These are phyloP conservation scores for Phyllostomus hastatus DNA, from an alignment of 2,113 vertebrate genomes.

Conservation along the genomic window DNA sequence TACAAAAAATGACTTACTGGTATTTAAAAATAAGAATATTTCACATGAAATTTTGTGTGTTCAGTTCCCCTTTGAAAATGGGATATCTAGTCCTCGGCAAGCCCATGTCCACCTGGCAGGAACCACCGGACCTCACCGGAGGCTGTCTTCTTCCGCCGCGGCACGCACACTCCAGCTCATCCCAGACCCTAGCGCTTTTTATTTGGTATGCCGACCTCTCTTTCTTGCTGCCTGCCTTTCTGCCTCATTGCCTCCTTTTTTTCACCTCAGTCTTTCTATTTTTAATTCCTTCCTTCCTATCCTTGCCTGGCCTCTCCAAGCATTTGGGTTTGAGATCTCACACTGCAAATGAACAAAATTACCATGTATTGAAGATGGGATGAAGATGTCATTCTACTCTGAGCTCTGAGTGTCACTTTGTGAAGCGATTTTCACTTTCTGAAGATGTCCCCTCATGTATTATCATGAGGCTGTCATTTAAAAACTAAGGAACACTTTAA, in stretches of 20 bases:
- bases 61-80: neutral
- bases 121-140: neutral
- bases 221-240: neutral
- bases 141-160: neutral
- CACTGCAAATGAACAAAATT: neutral
- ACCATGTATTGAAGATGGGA: neutral
- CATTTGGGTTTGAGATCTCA: neutral
- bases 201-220: rapidly evolving
- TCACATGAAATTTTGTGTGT: neutral
- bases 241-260: neutral
- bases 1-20: neutral
- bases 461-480: neutral
- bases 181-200: neutral
- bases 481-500: neutral
- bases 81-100: neutral
- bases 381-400: neutral
- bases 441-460: neutral
- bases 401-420: neutral
- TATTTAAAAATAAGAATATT: neutral
- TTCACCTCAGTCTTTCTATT: neutral
- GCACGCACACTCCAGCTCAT: neutral
- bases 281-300: neutral
- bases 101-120: neutral
- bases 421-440: neutral
- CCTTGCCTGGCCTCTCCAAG: neutral